Evolutionary conservation across 37 sponge, comb jelly and placozoan species (phyloP), one percentile per base, ranked within the genome.

Genomic region (Agelas oroides): DNA sequence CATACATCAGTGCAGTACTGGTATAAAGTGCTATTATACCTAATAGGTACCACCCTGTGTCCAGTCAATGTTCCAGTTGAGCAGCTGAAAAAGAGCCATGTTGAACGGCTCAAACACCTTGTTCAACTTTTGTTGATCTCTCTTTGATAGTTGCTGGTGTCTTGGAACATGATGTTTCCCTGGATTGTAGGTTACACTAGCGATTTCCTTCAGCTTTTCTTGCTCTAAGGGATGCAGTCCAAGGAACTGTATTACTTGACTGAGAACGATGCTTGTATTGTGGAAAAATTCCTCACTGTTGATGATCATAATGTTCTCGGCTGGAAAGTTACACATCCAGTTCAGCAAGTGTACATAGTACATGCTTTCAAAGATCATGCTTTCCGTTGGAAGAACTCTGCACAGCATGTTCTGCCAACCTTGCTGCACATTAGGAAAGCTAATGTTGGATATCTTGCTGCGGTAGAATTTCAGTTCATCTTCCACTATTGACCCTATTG

Each of bases 311-410:
- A 88, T 81, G 39, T 88, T 88, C 19, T 82, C 77, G 3, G 77
- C 38, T 3, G 89, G 89, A 76, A 62, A 88, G 77, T 88, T 88
- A 57, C 89, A 88, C 23, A 88, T 27, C 89, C 89, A 88, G 36
- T 81, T 75, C 39, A 33, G 31, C 6, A 88, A 67, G 52, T 77
- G 78, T 0, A 82, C 36, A 46, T 72, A 79, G 63, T 88, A 88
- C 23, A 88, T 46, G 5, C 78, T 70, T 27, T 88, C 89, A 56
- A 58, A 88, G 17, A 77, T 25, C 61, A 82, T 65, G 56, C 82
- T 88, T 2, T 37, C 56, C 0, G 66, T 33, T 0, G 85, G 70
- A 31, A 52, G 14, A 27, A 39, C 41, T 21, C 17, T 0, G 21
- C 34, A 40, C 1, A 16, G 33, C 8, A 73, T 16, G 40, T 87